Evolutionary conservation across 2,797 vertebrate genomes (phyloP).

Genomic region (Leptodactylus fallax): DNA sequence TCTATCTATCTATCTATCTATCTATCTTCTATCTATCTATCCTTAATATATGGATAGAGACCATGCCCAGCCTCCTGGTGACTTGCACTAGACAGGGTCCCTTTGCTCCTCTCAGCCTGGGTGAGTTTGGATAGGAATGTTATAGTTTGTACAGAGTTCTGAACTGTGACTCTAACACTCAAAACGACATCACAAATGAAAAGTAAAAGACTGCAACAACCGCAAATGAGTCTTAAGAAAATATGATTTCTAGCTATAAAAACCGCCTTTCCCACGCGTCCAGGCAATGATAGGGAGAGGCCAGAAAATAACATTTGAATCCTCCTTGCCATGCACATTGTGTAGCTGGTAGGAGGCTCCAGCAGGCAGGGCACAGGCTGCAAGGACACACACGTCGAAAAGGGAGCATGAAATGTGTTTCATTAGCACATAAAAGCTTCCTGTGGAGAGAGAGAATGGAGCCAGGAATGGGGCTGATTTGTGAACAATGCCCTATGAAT

Average conservation of each 20-base stretch:
- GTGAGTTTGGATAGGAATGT: slow-evolving; percentile 10
- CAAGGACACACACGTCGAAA: slow-evolving; percentile 85
- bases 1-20: slow-evolving; percentile 12
- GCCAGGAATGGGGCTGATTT: slow-evolving; percentile 76
- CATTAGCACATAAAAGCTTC: slow-evolving; percentile 92
- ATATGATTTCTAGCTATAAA: slow-evolving; percentile 2
- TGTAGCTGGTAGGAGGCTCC: slow-evolving; percentile 66
- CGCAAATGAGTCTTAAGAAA: not conserved
- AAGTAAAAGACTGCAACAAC: not conserved
- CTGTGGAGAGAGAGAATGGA: slow-evolving; percentile 82
- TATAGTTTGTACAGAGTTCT: slow-evolving; percentile 1
- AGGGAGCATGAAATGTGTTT: slow-evolving; percentile 85
- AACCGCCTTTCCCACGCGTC: slow-evolving; percentile 69
- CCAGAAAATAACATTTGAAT: slow-evolving; percentile 69
- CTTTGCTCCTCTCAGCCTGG: not conserved
- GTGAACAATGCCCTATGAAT: slow-evolving; percentile 79
- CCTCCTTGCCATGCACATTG: slow-evolving; percentile 76
- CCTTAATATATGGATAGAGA: not conserved
- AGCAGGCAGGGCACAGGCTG: slow-evolving; percentile 68
- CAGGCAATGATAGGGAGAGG: slow-evolving; percentile 49
- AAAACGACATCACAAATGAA: not conserved
- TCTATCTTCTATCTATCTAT: not conserved
- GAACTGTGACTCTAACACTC: not conserved
- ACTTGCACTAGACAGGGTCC: not conserved
- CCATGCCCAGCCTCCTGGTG: not conserved